Evolutionary conservation across 2,113 vertebrate genomes (phyloP).

Genomic region (Camelus bactrianus): DNA sequence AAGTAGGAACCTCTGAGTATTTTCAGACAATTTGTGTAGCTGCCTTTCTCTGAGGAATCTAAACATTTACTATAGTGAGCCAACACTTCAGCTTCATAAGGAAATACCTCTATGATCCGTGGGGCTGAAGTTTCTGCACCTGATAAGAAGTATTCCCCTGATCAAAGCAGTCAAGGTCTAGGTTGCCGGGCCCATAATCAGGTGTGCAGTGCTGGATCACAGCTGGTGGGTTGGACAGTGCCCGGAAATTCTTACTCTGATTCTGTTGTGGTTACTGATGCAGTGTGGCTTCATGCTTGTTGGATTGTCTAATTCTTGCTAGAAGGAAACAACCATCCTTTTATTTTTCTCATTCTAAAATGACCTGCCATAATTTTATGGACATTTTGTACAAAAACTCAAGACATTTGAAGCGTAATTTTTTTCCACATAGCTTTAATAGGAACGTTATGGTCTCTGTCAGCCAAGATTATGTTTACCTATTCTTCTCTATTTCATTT

Average conservation of each 20-base stretch:
- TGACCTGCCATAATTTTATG: neutral
- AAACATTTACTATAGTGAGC: neutral
- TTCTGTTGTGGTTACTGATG: neutral
- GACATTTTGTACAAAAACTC: neutral
- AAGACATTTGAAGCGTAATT: neutral
- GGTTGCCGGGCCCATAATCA: neutral
- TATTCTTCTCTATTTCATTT: neutral
- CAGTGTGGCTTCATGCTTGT: neutral
- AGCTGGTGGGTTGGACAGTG: neutral
- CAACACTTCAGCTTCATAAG: neutral
- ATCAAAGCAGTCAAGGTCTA: neutral
- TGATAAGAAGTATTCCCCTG: neutral
- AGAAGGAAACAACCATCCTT: neutral
- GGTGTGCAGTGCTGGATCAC: neutral
- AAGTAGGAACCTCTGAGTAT: conserved; percentile 1
- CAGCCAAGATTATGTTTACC: neutral
- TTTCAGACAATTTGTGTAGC: neutral
- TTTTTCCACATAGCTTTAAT: neutral
- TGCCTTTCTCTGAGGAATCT: conserved; percentile 28
- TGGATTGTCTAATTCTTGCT: neutral
- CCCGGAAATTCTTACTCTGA: neutral
- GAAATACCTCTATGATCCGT: neutral
- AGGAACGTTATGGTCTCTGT: neutral
- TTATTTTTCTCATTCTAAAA: neutral
- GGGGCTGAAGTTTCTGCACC: neutral